Conservation (phyloP, 2,113 vertebrate genomes). For the Chionomys nivalis region DNA sequence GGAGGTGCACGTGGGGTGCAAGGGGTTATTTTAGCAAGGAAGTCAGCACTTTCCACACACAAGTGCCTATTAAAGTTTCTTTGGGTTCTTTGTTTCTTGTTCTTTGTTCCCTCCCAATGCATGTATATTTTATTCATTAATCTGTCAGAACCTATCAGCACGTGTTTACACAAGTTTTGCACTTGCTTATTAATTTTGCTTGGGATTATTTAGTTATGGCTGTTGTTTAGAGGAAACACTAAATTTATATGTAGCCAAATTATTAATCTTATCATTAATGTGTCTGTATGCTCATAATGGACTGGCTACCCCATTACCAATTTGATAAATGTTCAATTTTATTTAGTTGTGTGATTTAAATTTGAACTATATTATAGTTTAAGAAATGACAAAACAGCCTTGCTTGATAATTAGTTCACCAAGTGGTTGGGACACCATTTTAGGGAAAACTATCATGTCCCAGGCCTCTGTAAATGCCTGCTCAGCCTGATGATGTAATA, state of each 20-base stretch:
- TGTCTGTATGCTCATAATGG: background rate
- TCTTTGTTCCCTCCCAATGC: background rate
- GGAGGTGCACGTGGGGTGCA: background rate
- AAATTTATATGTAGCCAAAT: background rate
- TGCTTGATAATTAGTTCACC: background rate
- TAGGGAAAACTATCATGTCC: background rate
- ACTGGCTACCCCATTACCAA: background rate
- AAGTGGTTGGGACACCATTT: fast-evolving
- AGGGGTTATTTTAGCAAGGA: background rate
- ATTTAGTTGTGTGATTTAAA: background rate
- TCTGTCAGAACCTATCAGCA: background rate
- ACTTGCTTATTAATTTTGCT: background rate
- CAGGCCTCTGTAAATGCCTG: background rate
- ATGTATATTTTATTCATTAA: background rate
- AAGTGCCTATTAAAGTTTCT: background rate
- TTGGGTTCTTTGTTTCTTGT: background rate
- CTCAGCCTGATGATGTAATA: background rate
- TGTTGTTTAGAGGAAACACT: background rate
- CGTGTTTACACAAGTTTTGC: slow-evolving; percentile 2
- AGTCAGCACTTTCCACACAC: background rate
- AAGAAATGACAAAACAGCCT: background rate
- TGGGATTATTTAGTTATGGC: background rate
- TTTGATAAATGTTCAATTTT: background rate
- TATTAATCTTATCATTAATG: background rate
- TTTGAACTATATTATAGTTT: background rate